phyloP scores from a whole-genome alignment of 2,113 vertebrate species.

The Leiothrix lutea region DNA sequence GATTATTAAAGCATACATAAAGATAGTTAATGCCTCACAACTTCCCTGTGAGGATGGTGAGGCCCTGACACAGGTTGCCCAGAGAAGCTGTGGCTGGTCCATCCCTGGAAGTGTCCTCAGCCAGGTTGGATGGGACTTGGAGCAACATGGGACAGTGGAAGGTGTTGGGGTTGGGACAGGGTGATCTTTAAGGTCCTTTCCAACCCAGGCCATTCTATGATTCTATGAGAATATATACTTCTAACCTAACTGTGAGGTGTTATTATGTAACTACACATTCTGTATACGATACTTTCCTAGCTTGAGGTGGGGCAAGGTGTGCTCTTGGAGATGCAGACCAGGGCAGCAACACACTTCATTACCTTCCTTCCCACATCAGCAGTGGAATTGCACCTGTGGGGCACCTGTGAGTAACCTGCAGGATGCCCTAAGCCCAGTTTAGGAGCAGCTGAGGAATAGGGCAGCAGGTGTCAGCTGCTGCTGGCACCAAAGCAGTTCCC shows the following conservation, averaged over 20 bases:
- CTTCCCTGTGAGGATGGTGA: neutral
- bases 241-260: neutral
- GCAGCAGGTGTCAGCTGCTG: neutral
- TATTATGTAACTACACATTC: neutral
- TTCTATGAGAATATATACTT: neutral
- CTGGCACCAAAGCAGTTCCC: neutral
- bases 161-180: neutral
- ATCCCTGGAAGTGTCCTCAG: neutral
- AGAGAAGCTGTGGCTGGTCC: neutral
- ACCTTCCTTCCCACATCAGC: neutral
- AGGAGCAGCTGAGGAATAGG: neutral
- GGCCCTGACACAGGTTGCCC: neutral
- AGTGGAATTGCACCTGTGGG: neutral
- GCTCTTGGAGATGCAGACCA: neutral
- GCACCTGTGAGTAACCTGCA: neutral
- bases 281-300: neutral
- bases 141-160: neutral
- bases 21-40: neutral
- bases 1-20: neutral
- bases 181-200: neutral
- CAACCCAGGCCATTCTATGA: neutral
- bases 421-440: neutral
- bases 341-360: neutral
- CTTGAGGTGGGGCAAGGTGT: neutral
- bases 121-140: fast-evolving